Percentiles rank a stretch among this genome's conserved stretches.
These are phyloP conservation scores for Drosophila kokeensis DNA, from an alignment of 2,888 invertebrate species.

Conservation along the genomic window DNA sequence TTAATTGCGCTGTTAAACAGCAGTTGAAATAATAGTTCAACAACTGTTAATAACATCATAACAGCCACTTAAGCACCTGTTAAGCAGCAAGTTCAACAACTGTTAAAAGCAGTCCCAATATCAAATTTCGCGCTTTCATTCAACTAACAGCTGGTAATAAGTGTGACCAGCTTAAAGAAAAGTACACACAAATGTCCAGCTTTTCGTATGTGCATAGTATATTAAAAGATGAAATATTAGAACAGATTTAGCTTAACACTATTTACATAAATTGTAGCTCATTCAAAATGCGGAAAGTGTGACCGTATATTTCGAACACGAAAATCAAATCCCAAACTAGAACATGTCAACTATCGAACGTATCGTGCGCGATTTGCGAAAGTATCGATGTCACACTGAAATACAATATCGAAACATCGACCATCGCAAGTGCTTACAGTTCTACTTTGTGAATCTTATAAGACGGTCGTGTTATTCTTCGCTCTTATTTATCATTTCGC, in stretches of 20 bases:
- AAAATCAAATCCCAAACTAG: background rate
- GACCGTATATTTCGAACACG: background rate
- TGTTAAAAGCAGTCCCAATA: background rate
- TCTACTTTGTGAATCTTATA: conserved; percentile 41
- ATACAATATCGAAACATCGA: conserved; percentile 10
- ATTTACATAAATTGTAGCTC: background rate
- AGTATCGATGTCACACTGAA: conserved; percentile 1
- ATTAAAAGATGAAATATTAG: background rate
- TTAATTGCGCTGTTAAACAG: background rate
- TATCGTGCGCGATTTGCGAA: background rate
- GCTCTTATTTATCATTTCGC: conserved; percentile 42
- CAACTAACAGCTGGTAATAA: background rate
- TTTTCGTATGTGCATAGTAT: background rate
- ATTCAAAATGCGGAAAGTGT: conserved; percentile 20
- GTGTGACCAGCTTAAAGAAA: background rate
- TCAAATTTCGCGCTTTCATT: background rate
- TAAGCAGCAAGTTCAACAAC: background rate
- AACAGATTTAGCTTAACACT: background rate
- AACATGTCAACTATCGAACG: background rate
- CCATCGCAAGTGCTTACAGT: conserved; percentile 28
- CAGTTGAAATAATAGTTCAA: background rate
- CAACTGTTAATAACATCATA: conserved; percentile 1
- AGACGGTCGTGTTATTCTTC: conserved; percentile 25
- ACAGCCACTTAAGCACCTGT: background rate
- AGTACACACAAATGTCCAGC: background rate